phyloP scores from a whole-genome alignment of 2,797 vertebrate species.

The Morelia viridis region DNA sequence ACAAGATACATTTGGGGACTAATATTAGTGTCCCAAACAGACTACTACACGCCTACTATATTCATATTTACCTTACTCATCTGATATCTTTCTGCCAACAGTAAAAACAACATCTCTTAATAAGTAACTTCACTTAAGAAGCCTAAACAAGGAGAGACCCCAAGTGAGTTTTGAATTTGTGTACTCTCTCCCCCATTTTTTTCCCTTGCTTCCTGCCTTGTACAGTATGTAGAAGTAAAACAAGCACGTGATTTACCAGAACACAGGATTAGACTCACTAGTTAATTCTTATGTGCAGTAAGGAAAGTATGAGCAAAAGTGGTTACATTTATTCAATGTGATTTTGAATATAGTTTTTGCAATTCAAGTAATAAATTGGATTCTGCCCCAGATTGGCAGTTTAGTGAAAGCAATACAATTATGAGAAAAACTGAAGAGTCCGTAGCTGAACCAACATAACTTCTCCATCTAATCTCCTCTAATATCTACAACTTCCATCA shows the following conservation, averaged over 20 bases:
- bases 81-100: background rate
- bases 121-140: background rate
- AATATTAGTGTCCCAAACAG: background rate
- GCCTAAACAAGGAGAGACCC: background rate
- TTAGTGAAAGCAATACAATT: background rate
- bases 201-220: background rate
- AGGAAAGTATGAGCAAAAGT: background rate
- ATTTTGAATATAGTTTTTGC: background rate
- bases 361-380: background rate
- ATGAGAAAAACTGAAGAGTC: background rate
- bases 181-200: background rate
- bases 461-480: background rate
- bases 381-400: background rate
- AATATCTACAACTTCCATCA: no score
- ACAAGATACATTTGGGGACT: background rate
- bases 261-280: background rate
- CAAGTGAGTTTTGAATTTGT: background rate
- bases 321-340: background rate
- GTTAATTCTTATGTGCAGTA: background rate
- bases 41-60: background rate
- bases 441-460: background rate
- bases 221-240: background rate
- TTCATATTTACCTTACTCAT: background rate
- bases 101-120: background rate
- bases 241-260: background rate